Base-by-base conservation (phyloP, 1,140 invertebrate species). In the Drosophila bipectinata region DNA sequence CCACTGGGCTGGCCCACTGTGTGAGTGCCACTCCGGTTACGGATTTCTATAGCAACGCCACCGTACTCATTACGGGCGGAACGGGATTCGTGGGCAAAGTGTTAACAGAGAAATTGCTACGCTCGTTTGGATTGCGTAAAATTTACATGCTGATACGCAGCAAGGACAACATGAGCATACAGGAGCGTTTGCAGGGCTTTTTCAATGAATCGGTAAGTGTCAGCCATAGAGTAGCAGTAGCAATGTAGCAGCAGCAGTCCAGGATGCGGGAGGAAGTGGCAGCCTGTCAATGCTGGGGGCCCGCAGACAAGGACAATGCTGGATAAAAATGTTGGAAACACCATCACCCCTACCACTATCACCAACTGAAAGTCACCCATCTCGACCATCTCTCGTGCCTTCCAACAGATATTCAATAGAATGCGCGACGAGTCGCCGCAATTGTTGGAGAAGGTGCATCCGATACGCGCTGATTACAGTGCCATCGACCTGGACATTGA, bases 81-180 rank as follows among this genome's bases (percentile, higher is more conserved):
- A 97, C 96, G 1, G 97, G 97, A 2, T 98, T 98, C 90, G 93
- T 98, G 88, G 97, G 97, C 3, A 98, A 98, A 92, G 95, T 97
- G 21, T 92, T 98, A 5, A 93, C 98, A 14, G 97, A 98, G 92
- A 98, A 98, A 92, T 90, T 98, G n/a, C 92, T 98, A 14, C 93
- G 96, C 69, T 94, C 96, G 91, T 94, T 95, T 14, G 94, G 94
- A 32, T 77, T 98, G 10, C 93, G 94, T 49, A 95, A 92, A 76
- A 94, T 99, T 55, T 98, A 97, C 90, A 79, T 98, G 52, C 92
- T 98, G 54, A 94, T 98, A 72, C 93, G 97, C 68, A 92, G 94
- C 6, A 98, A 98, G 92, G 95, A 95, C 90, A 95, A 95, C 4
- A 95, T 95, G 85, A 93, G 93, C 77, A 93, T 95, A 0, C 93